phyloP scores from a whole-genome alignment of 2,888 invertebrate genomes.

The Penaeus monodon region DNA sequence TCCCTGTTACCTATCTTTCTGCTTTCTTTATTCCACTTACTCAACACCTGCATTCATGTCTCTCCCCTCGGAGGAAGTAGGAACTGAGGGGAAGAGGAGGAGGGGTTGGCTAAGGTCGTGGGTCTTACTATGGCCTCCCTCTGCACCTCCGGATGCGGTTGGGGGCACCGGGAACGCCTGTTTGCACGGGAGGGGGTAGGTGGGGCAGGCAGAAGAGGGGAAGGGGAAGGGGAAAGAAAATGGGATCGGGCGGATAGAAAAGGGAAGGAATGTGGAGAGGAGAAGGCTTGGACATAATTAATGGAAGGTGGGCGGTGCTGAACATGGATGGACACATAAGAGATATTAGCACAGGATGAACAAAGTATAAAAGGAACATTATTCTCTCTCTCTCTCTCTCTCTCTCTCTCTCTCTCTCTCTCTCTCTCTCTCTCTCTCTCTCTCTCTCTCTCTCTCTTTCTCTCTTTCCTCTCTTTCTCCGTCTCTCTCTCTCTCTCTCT shows the following conservation, averaged over 20 bases:
- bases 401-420: conserved; percentile 3
- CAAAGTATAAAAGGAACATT: not conserved
- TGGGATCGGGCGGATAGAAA: not conserved
- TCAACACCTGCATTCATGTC: too few relatives aligned
- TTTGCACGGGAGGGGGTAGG: not conserved
- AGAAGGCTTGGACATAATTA: too few relatives aligned
- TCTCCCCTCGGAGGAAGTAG: not conserved
- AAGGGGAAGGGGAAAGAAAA: not conserved
- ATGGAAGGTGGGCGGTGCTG: not conserved
- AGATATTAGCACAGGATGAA: not conserved
- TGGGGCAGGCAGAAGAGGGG: too few relatives aligned
- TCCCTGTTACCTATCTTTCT: too few relatives aligned
- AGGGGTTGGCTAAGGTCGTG: not conserved
- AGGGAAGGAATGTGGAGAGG: too few relatives aligned
- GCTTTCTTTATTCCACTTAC: too few relatives aligned
- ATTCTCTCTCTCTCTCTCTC: not conserved
- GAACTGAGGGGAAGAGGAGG: not conserved
- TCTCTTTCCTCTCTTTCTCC: not conserved
- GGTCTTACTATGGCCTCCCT: too few relatives aligned
- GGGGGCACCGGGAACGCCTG: not conserved
- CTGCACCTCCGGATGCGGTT: not conserved
- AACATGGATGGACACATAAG: not conserved
- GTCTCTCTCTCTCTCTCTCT: too few relatives aligned
- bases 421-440: not conserved
- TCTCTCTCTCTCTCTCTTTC: conserved; percentile 15